Percentiles rank a stretch among this genome's conserved stretches.
These are phyloP conservation scores for Wasmannia auropunctata DNA, from an alignment of 1,140 invertebrate species.

Conservation along the genomic window DNA sequence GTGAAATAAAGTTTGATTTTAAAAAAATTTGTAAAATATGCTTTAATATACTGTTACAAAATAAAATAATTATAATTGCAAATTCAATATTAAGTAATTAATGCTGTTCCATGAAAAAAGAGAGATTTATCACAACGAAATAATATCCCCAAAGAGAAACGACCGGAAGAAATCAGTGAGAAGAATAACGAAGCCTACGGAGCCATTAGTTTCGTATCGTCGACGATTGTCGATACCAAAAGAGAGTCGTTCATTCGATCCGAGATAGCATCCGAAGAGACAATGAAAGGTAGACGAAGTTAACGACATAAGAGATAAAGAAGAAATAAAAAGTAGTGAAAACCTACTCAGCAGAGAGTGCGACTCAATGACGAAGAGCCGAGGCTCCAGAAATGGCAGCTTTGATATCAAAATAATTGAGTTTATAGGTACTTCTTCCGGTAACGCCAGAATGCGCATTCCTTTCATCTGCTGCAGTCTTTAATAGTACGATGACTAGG, in stretches of 20 bases:
- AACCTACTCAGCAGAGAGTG: slow-evolving; percentile 37
- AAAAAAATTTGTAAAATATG: background rate
- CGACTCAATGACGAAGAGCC: slow-evolving; percentile 63
- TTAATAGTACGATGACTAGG: slow-evolving; percentile 50
- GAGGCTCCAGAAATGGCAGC: slow-evolving; percentile 69
- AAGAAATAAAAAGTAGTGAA: slow-evolving; percentile 12
- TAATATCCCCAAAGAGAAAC: background rate
- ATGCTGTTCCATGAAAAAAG: background rate
- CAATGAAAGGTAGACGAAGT: slow-evolving; percentile 43
- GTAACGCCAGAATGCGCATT: slow-evolving; percentile 38
- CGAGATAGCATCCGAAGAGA: slow-evolving; percentile 54
- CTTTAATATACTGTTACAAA: background rate
- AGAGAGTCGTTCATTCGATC: slow-evolving; percentile 59
- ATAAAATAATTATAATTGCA: background rate
- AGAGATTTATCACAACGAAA: slow-evolving; percentile 17
- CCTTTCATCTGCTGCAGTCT: slow-evolving; percentile 26
- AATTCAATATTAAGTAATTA: background rate
- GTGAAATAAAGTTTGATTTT: background rate
- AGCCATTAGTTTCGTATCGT: slow-evolving; percentile 72
- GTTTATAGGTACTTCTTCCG: slow-evolving; percentile 70
- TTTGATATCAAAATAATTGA: slow-evolving; percentile 76
- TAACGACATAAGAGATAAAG: slow-evolving; percentile 21
- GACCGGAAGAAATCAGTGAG: slow-evolving; percentile 38
- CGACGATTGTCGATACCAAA: slow-evolving; percentile 70
- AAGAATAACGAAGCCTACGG: slow-evolving; percentile 68